A percentile compares a stretch with the other conserved stretches of the same genome.
Conservation (phyloP, 2,888 invertebrate genomes). For the Campoletis raptor region DNA sequence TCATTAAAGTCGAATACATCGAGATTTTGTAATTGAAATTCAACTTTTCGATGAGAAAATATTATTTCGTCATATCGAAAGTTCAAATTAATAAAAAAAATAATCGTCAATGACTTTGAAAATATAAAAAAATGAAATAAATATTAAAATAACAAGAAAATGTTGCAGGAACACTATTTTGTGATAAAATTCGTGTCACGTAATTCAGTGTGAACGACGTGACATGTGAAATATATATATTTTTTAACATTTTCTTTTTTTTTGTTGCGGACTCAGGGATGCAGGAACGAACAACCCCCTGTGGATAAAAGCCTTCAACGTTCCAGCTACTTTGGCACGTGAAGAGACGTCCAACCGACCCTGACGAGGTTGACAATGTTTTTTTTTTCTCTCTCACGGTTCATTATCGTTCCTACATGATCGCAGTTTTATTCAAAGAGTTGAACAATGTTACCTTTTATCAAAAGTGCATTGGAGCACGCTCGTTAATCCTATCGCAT, state of each 20-base stretch:
- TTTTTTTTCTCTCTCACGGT: conserved; percentile 50
- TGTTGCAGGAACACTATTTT: neutral
- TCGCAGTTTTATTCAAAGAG: conserved; percentile 38
- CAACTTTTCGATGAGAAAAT: too few species aligned
- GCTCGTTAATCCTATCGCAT: conserved; percentile 50
- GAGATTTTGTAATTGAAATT: too few species aligned
- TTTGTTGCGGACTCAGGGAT: neutral
- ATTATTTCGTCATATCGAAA: too few species aligned
- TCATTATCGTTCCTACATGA: conserved; percentile 48
- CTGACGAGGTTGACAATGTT: conserved; percentile 56
- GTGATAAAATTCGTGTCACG: conserved; percentile 2
- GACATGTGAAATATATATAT: neutral
- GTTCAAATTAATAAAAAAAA: neutral
- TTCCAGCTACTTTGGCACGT: conserved; percentile 37
- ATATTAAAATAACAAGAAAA: neutral
- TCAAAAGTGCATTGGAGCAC: conserved; percentile 57
- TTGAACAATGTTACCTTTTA: conserved; percentile 46
- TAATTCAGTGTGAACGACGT: conserved; percentile 1
- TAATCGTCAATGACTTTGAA: neutral
- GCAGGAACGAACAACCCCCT: conserved; percentile 17
- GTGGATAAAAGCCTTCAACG: conserved; percentile 41
- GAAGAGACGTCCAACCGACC: conserved; percentile 39
- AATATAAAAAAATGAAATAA: neutral
- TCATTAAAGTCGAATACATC: too few species aligned
- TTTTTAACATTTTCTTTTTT: neutral